Base-by-base conservation (phyloP, 2,888 invertebrate species). In the Perizoma flavofasciatum region DNA sequence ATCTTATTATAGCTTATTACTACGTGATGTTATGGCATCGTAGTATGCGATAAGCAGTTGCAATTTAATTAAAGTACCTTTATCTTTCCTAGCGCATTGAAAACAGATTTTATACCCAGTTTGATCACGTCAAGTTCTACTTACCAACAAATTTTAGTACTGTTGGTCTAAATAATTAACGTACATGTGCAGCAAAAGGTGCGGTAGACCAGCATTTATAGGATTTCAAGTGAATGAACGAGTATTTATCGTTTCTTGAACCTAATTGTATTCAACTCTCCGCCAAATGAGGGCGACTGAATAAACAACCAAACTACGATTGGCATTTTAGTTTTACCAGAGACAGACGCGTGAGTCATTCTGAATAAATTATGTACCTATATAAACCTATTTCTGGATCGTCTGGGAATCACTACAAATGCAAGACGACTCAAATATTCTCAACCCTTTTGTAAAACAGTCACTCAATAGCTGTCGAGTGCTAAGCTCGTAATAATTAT, bases 401-500 rank as follows among this genome's bases (percentile, higher is more conserved):
- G 88, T 88, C 88, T 89, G 86, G 79, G 81, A 82, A 86, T 86
- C 81, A 83, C 78, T 78, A 77, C 74, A 81, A 81, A 76, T 79
- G 81, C 79, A 74, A 71, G 72, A 75, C 65, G 77, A 72, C 71
- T 70, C 69, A 71, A 76, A 75, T 77, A 71, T 74, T 75, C 72
- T 62, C 71, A 47, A 43, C 57, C 72, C 78, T 80, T 78, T 71
- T 78, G 72, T 76, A 78, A 75, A 80, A 80, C 71, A 74, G 65
- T 69, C 67, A 66, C 67, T 71, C 75, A 69, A 71, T 70, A 63
- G 61, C 50, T 58, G 56, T 56, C 59, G 61, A 57, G 41, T 39
- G 47, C 43, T 11, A 39, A 62, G 50, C 52, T 59, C 6, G 55
- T 55, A 50, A 46, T 47, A 35, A 32, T 22, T 39, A 40, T 6